phyloP scores from a whole-genome alignment of 1,140 invertebrate genomes.

The Drosophila ambigua region DNA sequence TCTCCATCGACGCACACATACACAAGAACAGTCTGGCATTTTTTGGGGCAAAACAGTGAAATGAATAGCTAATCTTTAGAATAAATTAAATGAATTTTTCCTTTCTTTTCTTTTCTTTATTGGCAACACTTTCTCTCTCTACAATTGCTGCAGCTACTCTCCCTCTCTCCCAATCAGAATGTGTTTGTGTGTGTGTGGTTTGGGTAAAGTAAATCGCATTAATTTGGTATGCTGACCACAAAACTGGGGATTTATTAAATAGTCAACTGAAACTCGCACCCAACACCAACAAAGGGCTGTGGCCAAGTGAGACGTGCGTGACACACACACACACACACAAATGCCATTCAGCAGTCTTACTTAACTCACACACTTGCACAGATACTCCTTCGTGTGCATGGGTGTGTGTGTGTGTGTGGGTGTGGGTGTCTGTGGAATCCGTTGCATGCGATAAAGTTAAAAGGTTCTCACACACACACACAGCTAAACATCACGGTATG shows the following conservation, averaged over 20 bases:
- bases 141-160: no score
- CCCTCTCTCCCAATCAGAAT: neutral
- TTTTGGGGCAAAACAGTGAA: conserved; percentile 44
- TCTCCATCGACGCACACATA: conserved; percentile 32
- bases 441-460: conserved; percentile 65
- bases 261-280: conserved; percentile 62
- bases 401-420: conserved; percentile 15
- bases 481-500: conserved; percentile 26
- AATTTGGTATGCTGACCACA: conserved; percentile 81
- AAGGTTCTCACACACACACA: conserved; percentile 30
- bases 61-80: conserved; percentile 81
- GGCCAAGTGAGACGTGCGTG: conserved; percentile 61
- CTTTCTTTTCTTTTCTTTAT: conserved; percentile 40
- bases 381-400: neutral
- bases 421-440: conserved; percentile 21
- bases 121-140: conserved; percentile 37
- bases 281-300: conserved; percentile 25
- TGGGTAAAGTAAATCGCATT: conserved; percentile 72
- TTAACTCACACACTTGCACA: conserved; percentile 18
- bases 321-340: conserved; percentile 68
- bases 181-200: neutral
- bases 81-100: conserved; percentile 79
- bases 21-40: no score
- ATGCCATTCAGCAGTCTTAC: conserved; percentile 49
- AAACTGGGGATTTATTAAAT: conserved; percentile 78